A percentile compares a stretch with the other conserved stretches of the same genome.
Evolutionary conservation across 2,113 vertebrate species (phyloP).

Genomic region (Guaruba guarouba): DNA sequence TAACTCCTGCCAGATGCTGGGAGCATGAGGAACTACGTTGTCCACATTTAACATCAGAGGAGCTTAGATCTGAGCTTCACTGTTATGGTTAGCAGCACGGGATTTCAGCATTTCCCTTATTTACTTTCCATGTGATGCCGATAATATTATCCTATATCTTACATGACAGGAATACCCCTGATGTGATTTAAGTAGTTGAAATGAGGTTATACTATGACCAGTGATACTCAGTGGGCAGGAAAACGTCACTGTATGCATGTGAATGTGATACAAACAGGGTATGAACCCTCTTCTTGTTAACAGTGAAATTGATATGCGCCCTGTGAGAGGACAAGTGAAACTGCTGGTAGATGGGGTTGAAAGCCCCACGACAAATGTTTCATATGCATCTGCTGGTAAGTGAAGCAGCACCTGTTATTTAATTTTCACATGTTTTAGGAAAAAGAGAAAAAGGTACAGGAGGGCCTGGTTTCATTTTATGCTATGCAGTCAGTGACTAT

Average conservation of each 20-base stretch:
- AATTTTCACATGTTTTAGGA: not conserved
- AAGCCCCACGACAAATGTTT: not conserved
- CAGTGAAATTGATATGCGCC: conserved; percentile 54
- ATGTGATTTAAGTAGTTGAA: not conserved
- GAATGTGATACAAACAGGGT: not conserved
- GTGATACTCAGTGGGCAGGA: not conserved
- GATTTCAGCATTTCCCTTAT: not conserved
- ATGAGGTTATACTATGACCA: not conserved
- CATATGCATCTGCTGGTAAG: conserved; percentile 42
- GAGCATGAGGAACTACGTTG: fast-evolving
- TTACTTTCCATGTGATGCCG: not conserved
- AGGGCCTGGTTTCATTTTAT: not conserved
- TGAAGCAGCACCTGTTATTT: not conserved
- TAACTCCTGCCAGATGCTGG: not conserved
- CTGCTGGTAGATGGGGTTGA: conserved; percentile 43
- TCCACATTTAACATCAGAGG: not conserved
- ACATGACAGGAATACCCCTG: not conserved
- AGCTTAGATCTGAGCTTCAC: not conserved
- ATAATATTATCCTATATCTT: not conserved
- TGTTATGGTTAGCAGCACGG: not conserved
- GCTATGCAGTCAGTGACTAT: not conserved
- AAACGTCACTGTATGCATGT: not conserved
- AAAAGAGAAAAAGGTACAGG: not conserved
- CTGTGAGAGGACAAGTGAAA: not conserved
- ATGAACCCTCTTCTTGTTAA: not conserved